Evolutionary conservation across 92 coral and sea anemone genomes (phyloP).

Genomic region (Porites lobata): DNA sequence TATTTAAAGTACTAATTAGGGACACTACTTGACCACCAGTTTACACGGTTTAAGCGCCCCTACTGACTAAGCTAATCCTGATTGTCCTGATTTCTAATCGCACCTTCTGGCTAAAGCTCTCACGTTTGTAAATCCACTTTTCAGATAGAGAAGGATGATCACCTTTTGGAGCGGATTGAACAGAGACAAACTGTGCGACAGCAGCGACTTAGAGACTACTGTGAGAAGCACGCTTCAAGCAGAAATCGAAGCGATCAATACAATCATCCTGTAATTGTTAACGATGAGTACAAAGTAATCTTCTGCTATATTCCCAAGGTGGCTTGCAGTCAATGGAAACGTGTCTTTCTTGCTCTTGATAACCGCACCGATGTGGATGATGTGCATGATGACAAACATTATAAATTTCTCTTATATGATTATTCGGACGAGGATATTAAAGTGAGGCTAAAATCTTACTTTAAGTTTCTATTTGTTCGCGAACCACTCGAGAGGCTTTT

Average conservation of each 20-base stretch:
- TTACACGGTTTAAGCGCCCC: no score
- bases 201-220: neutral
- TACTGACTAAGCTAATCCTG: no score
- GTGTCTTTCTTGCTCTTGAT: constrained; percentile 22
- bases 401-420: neutral
- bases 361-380: neutral
- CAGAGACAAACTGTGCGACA: neutral
- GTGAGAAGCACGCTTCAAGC: neutral
- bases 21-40: no score
- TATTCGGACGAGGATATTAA: constrained; percentile 9
- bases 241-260: no score
- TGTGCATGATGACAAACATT: neutral
- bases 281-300: constrained; percentile 32
- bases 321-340: constrained; percentile 23
- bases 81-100: no score
- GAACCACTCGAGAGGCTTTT: constrained; percentile 10
- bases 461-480: constrained; percentile 37
- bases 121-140: neutral
- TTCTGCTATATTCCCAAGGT: constrained; percentile 44
- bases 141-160: neutral
- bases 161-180: neutral
- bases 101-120: neutral
- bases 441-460: constrained; percentile 15
- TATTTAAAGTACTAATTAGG: no score
- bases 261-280: neutral